These are phyloP conservation scores for Liodrosophila aerea DNA, from an alignment of 2,888 invertebrate species.

Conservation along the genomic window DNA sequence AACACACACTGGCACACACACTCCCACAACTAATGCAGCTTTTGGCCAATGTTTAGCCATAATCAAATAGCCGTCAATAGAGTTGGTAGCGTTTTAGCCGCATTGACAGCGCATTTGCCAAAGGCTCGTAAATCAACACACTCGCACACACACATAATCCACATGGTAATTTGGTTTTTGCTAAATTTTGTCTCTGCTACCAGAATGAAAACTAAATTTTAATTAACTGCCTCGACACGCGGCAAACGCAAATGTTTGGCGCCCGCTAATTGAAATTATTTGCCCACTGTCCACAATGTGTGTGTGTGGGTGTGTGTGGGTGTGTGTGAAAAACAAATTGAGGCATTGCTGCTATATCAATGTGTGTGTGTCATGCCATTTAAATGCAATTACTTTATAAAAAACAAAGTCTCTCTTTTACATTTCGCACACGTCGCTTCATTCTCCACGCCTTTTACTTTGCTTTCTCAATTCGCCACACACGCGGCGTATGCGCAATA, in stretches of 20 bases:
- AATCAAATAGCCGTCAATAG: slow-evolving; percentile 67
- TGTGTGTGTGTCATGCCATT: slow-evolving; percentile 1
- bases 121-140: slow-evolving; percentile 14
- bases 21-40: slow-evolving; percentile 24
- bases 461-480: slow-evolving; percentile 9
- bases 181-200: slow-evolving; percentile 10
- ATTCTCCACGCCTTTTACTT: too few species aligned
- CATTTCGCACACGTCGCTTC: not conserved
- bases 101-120: slow-evolving; percentile 41
- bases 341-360: slow-evolving; percentile 18
- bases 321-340: slow-evolving; percentile 17
- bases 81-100: slow-evolving; percentile 33
- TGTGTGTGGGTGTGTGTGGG: not conserved
- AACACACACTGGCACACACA: not conserved
- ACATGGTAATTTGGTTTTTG: slow-evolving; percentile 2
- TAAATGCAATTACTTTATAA: slow-evolving; percentile 27
- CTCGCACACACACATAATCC: slow-evolving; percentile 9
- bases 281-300: slow-evolving; percentile 11
- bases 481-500: slow-evolving; percentile 69
- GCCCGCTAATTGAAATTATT: slow-evolving; percentile 43
- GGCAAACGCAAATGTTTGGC: slow-evolving; percentile 21
- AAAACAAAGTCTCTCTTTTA: too few species aligned
- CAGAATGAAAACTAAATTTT: slow-evolving; percentile 69
- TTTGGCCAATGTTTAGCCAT: slow-evolving; percentile 55
- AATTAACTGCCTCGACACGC: slow-evolving; percentile 58